A percentile compares a stretch with the other conserved stretches of the same genome.
phyloP scores from a whole-genome alignment of 1,140 invertebrate species.

The Conus betulinus region DNA sequence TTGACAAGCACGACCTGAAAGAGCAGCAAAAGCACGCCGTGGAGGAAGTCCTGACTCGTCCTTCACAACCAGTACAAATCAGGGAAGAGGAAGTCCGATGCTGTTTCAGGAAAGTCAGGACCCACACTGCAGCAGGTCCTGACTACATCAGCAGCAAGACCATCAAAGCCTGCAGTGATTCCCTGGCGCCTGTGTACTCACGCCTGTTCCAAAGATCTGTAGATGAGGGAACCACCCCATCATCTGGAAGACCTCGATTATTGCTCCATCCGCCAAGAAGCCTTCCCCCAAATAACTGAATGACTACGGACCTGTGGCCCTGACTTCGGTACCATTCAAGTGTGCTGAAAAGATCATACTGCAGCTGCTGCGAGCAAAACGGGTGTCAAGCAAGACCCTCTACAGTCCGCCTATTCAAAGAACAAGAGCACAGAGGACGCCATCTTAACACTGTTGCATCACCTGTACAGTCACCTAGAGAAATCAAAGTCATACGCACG shows the following conservation, averaged over 20 bases:
- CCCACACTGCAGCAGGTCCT: neutral
- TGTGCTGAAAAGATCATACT: conserved; percentile 3
- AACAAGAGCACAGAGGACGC: neutral
- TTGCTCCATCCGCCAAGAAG: neutral
- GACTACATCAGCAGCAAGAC: neutral
- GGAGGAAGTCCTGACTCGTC: neutral
- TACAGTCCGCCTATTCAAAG: conserved; percentile 10
- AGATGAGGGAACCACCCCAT: neutral
- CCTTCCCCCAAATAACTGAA: neutral
- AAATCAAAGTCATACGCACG: neutral
- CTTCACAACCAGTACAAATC: neutral
- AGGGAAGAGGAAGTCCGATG: no score
- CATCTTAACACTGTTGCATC: conserved; percentile 7
- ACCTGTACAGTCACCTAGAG: neutral
- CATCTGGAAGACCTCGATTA: neutral
- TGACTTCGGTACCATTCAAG: neutral
- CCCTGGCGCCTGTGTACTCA: no score
- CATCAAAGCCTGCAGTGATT: neutral
- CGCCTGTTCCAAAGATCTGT: neutral
- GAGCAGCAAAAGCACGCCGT: no score
- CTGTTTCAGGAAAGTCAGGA: neutral
- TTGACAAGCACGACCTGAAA: neutral
- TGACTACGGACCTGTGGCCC: neutral
- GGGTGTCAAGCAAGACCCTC: neutral
- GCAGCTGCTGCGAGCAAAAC: neutral